Evolutionary conservation across 2,797 vertebrate genomes (phyloP), one percentile per base, ranked within the genome.

Genomic region (Morus bassanus): DNA sequence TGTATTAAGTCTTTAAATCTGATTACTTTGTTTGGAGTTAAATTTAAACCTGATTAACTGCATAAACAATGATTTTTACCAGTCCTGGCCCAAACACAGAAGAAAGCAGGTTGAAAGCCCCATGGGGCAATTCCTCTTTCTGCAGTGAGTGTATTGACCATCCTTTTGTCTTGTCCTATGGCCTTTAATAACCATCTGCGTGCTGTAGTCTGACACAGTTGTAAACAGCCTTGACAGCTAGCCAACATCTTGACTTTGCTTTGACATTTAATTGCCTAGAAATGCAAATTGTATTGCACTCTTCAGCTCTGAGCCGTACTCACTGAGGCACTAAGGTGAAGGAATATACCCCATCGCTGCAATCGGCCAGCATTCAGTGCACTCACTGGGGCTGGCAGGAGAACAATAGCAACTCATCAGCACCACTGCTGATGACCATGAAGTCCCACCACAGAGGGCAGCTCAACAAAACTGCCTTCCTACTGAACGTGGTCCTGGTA

Each of bases 201-300:
- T 14, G 37, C 51, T 76, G 73, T 15, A 64, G n/a, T 1, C 73
- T 48, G 75, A n/a, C 46, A 67, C 7, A 12, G 53, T 1, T 53
- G 11, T 5, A 33, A 82, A 37, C 59, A 84, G 65, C 50, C 70
- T 45, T 82, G 93, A 87, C 59, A 76, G 74, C 89, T 18, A 48
- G 74, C 84, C 92, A 96, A 68, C 54, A 54, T 23, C 94, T 82
- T 87, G 86, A 91, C 92, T 93, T 95, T 92, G 78, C 70, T 85
- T 46, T 76, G 89, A 94, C 89, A 91, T 87, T 87, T 89, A 64
- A 85, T 73, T 72, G 63, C 84, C 59, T 14, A 45, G 73, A 96
- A 91, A 93, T 57, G 69, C 76, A 91, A 83, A 91, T 65, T 35
- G 45, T 3, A 45, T n/a, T 15, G 57, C 23, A 23, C 56, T 61